phyloP scores from a whole-genome alignment of 2,113 vertebrate species.

The Pteruthius melanotis region DNA sequence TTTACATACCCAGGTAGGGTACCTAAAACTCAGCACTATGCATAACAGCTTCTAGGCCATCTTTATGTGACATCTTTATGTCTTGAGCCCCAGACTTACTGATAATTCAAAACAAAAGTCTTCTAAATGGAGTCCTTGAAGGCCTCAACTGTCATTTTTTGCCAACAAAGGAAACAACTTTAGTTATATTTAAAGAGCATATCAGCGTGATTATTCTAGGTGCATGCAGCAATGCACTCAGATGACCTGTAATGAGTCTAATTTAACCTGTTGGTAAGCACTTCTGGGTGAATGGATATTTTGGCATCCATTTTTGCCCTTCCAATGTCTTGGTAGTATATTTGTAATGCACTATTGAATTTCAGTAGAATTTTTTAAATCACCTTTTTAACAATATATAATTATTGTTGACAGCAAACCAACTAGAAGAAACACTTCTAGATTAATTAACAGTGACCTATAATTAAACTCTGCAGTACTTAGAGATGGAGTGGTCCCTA shows the following conservation, averaged over 20 bases:
- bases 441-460: constrained; percentile 67
- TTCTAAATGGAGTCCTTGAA: background rate
- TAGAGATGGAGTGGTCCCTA: constrained; percentile 41
- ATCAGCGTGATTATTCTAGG: background rate
- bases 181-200: background rate
- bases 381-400: constrained; percentile 50
- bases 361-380: background rate
- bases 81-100: background rate
- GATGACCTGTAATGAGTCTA: background rate
- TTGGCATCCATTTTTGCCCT: background rate
- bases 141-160: background rate
- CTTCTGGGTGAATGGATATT: background rate
- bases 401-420: constrained; percentile 53
- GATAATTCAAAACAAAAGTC: background rate
- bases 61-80: background rate
- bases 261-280: background rate
- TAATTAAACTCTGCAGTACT: constrained; percentile 64
- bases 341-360: constrained; percentile 14
- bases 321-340: background rate
- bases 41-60: background rate
- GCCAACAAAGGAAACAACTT: background rate
- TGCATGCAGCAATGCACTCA: background rate
- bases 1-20: background rate
- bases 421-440: constrained; percentile 38
- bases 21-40: background rate